Percentiles rank a stretch among this genome's conserved stretches.
These are phyloP conservation scores for Drosophila mettleri DNA, from an alignment of 2,888 invertebrate genomes.

Conservation along the genomic window DNA sequence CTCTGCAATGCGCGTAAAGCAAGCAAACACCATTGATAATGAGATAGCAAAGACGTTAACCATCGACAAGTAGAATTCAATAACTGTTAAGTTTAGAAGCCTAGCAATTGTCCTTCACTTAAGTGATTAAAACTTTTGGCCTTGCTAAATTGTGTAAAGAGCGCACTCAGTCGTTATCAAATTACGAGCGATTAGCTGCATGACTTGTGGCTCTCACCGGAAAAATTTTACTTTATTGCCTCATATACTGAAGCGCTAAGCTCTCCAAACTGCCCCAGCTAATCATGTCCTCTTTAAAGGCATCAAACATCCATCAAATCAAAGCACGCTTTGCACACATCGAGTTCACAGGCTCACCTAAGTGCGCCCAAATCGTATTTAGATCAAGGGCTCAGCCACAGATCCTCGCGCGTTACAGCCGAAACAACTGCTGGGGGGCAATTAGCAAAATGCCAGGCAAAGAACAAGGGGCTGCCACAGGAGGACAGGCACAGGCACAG, in stretches of 20 bases:
- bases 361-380: neutral
- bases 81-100: neutral
- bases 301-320: no score
- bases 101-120: neutral
- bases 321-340: no score
- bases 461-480: neutral
- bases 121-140: neutral
- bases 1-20: neutral
- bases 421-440: conserved; percentile 61
- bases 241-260: no score
- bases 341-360: neutral
- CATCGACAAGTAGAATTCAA: neutral
- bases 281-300: no score
- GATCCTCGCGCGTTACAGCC: conserved; percentile 9
- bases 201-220: no score
- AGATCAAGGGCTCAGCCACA: neutral
- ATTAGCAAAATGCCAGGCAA: conserved; percentile 54
- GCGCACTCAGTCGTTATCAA: no score
- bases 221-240: no score
- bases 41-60: neutral
- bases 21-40: neutral
- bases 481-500: neutral
- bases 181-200: no score
- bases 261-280: no score
- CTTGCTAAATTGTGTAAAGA: neutral